A percentile compares a stretch with the other conserved stretches of the same genome.
Conservation (phyloP, 2,113 vertebrate genomes). For the Rhinogobius similis region DNA sequence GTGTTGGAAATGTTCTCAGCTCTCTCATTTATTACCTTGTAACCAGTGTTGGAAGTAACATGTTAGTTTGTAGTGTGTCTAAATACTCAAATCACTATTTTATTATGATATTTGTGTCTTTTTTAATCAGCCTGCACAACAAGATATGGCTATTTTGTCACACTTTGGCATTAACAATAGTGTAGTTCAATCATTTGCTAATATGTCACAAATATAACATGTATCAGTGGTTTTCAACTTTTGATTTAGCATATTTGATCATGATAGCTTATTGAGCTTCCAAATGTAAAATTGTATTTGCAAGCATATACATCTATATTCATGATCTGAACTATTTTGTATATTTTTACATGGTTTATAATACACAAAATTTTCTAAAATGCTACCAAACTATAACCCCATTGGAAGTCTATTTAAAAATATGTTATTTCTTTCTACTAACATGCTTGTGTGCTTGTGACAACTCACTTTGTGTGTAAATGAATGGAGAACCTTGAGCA, state of each 20-base stretch:
- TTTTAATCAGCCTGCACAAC: too few relatives aligned
- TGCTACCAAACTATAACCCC: not conserved
- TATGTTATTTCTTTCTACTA: not conserved
- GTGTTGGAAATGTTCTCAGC: slow-evolving; percentile 43
- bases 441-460: not conserved
- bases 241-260: not conserved
- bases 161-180: too few relatives aligned
- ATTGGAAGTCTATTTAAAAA: not conserved
- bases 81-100: not conserved
- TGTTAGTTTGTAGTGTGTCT: not conserved
- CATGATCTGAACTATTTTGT: not conserved
- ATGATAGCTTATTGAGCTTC: too few relatives aligned
- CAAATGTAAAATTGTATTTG: too few relatives aligned
- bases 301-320: too few relatives aligned
- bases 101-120: too few relatives aligned
- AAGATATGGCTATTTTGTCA: too few relatives aligned
- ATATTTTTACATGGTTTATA: not conserved
- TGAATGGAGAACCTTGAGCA: slow-evolving; percentile 83
- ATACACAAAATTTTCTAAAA: not conserved
- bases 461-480: slow-evolving; percentile 84
- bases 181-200: too few relatives aligned
- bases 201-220: too few relatives aligned
- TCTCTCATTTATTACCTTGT: slow-evolving; percentile 86
- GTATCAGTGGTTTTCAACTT: not conserved
- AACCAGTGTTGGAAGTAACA: not conserved